Evolutionary conservation across 2,888 invertebrate species (phyloP).

Genomic region (Dolomedes plantarius): DNA sequence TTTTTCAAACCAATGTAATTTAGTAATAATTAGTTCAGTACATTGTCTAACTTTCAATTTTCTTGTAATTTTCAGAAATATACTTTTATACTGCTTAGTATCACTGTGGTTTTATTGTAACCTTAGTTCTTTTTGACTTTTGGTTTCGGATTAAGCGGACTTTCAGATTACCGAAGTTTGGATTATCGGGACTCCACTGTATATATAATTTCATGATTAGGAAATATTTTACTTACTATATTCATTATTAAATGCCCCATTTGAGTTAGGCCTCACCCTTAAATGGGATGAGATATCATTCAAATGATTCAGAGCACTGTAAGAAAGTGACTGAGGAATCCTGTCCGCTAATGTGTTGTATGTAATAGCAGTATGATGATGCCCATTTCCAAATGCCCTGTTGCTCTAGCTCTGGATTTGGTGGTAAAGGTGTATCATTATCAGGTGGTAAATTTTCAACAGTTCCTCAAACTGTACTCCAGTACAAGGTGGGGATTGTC

Average conservation of each 20-base stretch:
- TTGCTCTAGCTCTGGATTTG: constrained; percentile 79
- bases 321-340: background rate
- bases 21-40: no score
- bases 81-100: no score
- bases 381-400: constrained; percentile 75
- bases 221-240: constrained; percentile 68
- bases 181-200: no score
- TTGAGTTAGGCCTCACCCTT: background rate
- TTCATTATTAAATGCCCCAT: constrained; percentile 44
- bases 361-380: constrained; percentile 20
- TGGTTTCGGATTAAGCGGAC: no score
- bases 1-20: no score
- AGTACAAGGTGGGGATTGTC: constrained; percentile 74
- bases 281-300: background rate
- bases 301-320: background rate
- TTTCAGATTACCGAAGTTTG: no score
- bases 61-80: no score
- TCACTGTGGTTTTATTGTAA: no score
- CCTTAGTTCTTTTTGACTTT: no score
- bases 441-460: constrained; percentile 76
- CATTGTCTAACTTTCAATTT: no score
- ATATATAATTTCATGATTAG: no score
- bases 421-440: constrained; percentile 78
- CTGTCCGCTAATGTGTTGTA: background rate
- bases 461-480: constrained; percentile 74